Percentiles rank a stretch among this genome's conserved stretches.
These are phyloP conservation scores for Ichneumoninae sp. DNA, from an alignment of 2,888 invertebrate species.

Conservation along the genomic window DNA sequence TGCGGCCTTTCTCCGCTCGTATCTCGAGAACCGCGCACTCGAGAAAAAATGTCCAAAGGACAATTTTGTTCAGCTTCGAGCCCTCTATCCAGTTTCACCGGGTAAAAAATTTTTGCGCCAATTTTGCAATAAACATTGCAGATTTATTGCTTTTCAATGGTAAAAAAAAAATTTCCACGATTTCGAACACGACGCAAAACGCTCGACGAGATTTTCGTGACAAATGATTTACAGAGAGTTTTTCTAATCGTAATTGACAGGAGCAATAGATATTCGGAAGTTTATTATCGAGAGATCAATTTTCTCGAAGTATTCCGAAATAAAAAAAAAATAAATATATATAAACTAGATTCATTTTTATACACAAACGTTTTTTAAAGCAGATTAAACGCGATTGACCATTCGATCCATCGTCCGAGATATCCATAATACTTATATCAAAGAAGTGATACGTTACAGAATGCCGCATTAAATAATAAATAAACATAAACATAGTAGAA, in stretches of 20 bases:
- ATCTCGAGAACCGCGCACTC: not conserved
- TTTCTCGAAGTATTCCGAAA: constrained; percentile 5
- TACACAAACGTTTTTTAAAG: constrained; percentile 35
- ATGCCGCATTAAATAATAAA: constrained; percentile 75
- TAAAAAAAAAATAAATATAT: not conserved
- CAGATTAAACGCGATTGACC: constrained; percentile 54
- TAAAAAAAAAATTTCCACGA: not conserved
- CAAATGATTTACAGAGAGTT: constrained; percentile 58
- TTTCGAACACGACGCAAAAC: not conserved
- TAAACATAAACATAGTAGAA: constrained; percentile 71
- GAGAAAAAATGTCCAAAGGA: not conserved
- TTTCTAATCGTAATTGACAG: constrained; percentile 44
- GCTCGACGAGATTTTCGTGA: constrained; percentile 18
- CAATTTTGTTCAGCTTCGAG: not conserved
- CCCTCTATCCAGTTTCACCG: not conserved
- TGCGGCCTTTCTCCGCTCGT: not conserved
- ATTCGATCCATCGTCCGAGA: constrained; percentile 76
- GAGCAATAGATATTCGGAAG: constrained; percentile 30
- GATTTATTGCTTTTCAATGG: not conserved
- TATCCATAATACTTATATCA: constrained; percentile 76
- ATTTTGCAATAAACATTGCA: not conserved
- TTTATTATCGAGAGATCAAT: not conserved
- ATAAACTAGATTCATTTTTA: constrained; percentile 49
- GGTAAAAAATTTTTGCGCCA: not conserved
- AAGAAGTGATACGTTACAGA: constrained; percentile 79